Evolutionary conservation across 2,113 vertebrate genomes (phyloP).

Genomic region (Malurus elegans): DNA sequence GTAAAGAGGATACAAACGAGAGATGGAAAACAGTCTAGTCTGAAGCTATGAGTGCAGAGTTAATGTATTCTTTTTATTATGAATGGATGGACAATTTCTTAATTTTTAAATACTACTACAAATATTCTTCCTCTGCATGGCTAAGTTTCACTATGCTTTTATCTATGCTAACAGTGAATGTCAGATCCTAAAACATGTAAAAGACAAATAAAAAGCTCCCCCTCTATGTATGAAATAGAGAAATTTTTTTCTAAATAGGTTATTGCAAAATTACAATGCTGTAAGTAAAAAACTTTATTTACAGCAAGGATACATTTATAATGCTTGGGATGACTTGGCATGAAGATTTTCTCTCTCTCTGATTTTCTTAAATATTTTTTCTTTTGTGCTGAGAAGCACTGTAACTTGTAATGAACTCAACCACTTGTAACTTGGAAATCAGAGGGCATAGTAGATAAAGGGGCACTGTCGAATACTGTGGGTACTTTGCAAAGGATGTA

Average conservation of each 20-base stretch:
- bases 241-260: not conserved
- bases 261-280: not conserved
- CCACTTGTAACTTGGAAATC: not conserved
- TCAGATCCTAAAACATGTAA: not conserved
- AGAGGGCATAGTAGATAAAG: not conserved
- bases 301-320: not conserved
- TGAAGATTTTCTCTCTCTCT: not conserved
- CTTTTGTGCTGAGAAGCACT: not conserved
- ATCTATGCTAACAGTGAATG: not conserved
- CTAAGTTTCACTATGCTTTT: not conserved
- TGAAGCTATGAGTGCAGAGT: constrained; percentile 27
- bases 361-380: not conserved
- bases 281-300: not conserved
- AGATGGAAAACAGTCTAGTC: not conserved
- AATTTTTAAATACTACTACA: not conserved
- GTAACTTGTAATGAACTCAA: not conserved
- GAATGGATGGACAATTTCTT: not conserved
- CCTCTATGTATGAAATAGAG: not conserved
- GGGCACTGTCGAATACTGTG: not conserved
- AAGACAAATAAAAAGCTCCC: not conserved
- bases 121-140: not conserved
- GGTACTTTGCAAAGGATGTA: not conserved
- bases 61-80: constrained; percentile 6
- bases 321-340: not conserved
- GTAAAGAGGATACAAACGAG: constrained; percentile 44